A percentile compares a stretch with the other conserved stretches of the same genome.
phyloP scores from a whole-genome alignment of 1,140 invertebrate species.

The Drosophila yakuba region DNA sequence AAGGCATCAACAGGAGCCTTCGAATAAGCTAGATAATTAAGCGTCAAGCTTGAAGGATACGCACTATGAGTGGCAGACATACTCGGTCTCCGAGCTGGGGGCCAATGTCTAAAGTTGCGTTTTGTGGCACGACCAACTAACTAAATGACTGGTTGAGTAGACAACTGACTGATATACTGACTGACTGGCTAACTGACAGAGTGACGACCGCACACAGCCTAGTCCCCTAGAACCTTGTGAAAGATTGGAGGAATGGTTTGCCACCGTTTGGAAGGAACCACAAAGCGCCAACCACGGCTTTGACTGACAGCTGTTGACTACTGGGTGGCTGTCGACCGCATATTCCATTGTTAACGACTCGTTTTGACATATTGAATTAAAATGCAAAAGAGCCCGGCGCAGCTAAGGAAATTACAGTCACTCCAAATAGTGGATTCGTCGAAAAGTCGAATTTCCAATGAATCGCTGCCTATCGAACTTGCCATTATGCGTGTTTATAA shows the following conservation, averaged over 20 bases:
- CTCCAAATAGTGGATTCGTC: conserved; percentile 38
- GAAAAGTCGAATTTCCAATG: conserved; percentile 51
- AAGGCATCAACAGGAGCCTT: neutral
- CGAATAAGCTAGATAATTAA: conserved; percentile 7
- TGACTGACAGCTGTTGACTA: conserved; percentile 70
- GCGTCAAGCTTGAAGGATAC: conserved; percentile 4
- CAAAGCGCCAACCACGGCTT: conserved; percentile 42
- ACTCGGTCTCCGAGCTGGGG: conserved; percentile 20
- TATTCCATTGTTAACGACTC: conserved; percentile 25
- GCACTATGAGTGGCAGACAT: conserved; percentile 23
- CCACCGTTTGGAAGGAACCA: conserved; percentile 20
- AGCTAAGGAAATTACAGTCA: conserved; percentile 58
- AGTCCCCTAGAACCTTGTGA: neutral
- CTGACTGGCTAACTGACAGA: conserved; percentile 36
- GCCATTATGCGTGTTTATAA: conserved; percentile 1
- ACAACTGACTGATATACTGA: conserved; percentile 22
- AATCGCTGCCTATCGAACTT: conserved; percentile 1
- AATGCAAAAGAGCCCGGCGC: conserved; percentile 28
- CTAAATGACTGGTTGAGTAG: conserved; percentile 46
- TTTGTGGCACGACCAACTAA: conserved; percentile 53
- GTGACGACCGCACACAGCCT: conserved; percentile 25
- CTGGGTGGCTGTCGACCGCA: conserved; percentile 15
- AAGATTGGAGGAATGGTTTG: neutral
- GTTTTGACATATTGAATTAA: conserved; percentile 72
- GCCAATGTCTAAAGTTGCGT: conserved; percentile 48